Evolutionary conservation across 2,888 invertebrate genomes (phyloP).

Genomic region (Tetragonisca angustula): DNA sequence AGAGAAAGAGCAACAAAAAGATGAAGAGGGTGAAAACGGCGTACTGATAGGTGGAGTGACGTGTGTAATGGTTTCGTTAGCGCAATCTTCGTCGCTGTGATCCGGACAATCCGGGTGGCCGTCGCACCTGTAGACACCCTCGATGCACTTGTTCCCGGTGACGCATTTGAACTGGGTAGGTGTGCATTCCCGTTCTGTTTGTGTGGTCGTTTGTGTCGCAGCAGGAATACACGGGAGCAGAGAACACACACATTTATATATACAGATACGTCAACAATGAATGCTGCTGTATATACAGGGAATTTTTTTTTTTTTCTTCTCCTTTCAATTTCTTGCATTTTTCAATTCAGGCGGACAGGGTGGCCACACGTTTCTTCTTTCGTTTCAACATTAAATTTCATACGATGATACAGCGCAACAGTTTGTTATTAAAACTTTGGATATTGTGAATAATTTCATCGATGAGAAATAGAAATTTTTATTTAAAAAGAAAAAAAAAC

Average conservation of each 20-base stretch:
- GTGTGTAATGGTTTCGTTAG: conserved; percentile 78
- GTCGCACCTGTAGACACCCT: conserved; percentile 85
- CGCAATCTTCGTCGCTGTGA: conserved; percentile 85
- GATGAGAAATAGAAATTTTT: too few relatives aligned
- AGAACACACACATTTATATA: conserved; percentile 69
- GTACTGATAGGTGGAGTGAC: conserved; percentile 79
- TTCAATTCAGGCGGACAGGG: too few relatives aligned
- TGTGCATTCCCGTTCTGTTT: conserved; percentile 84
- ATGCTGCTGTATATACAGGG: not conserved
- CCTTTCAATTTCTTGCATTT: not conserved
- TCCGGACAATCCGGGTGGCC: conserved; percentile 86
- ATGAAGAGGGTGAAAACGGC: conserved; percentile 66
- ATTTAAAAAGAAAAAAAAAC: too few relatives aligned
- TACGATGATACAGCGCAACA: too few relatives aligned
- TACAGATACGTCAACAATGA: conserved; percentile 41
- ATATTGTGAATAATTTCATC: too few relatives aligned
- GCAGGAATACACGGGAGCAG: conserved; percentile 67
- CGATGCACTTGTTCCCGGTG: conserved; percentile 85
- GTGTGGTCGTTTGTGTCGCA: conserved; percentile 61
- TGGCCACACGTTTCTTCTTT: too few relatives aligned
- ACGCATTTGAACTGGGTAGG: conserved; percentile 86
- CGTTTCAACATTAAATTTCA: too few relatives aligned
- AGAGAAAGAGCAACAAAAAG: conserved; percentile 44
- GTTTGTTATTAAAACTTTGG: too few relatives aligned
- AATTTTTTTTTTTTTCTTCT: not conserved